Percentiles rank a stretch among this genome's conserved stretches.
phyloP scores from a whole-genome alignment of 1,140 invertebrate species.

The Trichoplusia ni region DNA sequence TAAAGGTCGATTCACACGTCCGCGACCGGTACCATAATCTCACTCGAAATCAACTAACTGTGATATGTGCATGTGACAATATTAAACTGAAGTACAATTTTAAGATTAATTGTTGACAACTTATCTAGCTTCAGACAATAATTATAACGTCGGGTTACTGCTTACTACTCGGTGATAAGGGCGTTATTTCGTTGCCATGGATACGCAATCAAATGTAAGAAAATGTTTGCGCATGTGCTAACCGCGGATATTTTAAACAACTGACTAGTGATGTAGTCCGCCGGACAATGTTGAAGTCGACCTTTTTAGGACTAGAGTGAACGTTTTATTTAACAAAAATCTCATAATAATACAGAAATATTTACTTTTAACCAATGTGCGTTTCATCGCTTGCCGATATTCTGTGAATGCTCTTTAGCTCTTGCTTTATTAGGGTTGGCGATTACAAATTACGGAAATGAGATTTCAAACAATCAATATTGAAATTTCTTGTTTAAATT shows the following conservation, averaged over 20 bases:
- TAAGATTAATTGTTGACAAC: not conserved
- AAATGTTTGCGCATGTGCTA: not conserved
- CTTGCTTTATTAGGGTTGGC: too few species aligned
- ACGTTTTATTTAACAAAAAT: constrained; percentile 50
- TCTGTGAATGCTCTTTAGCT: constrained; percentile 2
- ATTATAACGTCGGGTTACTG: constrained; percentile 9
- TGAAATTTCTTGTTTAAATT: too few species aligned
- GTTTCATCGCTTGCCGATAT: constrained; percentile 28
- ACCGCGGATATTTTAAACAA: constrained; percentile 2
- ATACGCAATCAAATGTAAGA: too few species aligned
- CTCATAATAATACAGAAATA: constrained; percentile 50
- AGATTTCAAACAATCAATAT: too few species aligned
- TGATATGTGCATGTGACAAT: constrained; percentile 6
- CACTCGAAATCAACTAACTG: constrained; percentile 14
- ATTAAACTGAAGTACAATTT: not conserved
- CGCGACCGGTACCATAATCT: not conserved
- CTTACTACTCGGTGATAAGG: too few species aligned
- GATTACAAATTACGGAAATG: too few species aligned
- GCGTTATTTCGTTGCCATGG: too few species aligned
- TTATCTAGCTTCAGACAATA: not conserved
- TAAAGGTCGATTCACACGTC: constrained; percentile 47
- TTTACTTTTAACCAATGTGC: constrained; percentile 43
- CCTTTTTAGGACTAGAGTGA: constrained; percentile 65
- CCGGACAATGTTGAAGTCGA: constrained; percentile 42
- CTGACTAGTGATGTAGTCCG: constrained; percentile 9